Evolutionary conservation across 2,797 vertebrate species (phyloP).

Genomic region (Numenius phaeopus): DNA sequence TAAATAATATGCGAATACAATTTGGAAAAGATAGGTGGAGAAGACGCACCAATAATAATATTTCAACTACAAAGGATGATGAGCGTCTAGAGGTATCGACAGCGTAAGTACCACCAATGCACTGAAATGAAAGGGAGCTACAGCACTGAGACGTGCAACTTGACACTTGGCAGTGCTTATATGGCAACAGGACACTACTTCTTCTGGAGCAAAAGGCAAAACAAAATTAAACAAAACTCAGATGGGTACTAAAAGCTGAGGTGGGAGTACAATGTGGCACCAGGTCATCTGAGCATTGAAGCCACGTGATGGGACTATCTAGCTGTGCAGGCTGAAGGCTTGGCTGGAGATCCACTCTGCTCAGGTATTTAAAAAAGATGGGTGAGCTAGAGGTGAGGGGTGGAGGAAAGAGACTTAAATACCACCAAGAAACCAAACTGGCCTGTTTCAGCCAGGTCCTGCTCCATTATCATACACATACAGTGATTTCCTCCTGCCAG

Average conservation of each 20-base stretch:
- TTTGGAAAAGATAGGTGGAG: not conserved
- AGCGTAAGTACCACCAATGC: not conserved
- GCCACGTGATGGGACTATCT: not conserved
- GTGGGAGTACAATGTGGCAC: not conserved
- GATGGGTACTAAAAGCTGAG: not conserved
- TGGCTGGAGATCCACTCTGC: not conserved
- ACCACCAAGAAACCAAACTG: not conserved
- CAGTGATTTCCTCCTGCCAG: not conserved
- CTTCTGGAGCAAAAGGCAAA: not conserved
- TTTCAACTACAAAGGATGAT: not conserved
- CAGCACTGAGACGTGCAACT: not conserved
- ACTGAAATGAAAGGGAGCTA: not conserved
- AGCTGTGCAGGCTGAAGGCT: not conserved
- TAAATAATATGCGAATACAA: not conserved
- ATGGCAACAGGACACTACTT: not conserved
- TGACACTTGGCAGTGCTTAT: not conserved
- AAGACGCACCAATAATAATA: not conserved
- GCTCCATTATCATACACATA: not conserved
- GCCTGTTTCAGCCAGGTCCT: not conserved
- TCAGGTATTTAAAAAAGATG: not conserved
- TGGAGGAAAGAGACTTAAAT: not conserved
- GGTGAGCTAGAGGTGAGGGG: not conserved
- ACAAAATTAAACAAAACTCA: not conserved
- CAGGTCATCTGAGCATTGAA: rapidly evolving
- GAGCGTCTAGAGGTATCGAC: not conserved